Base-by-base conservation (phyloP, 2,797 vertebrate genomes). In the Acipenser transmontanus region DNA sequence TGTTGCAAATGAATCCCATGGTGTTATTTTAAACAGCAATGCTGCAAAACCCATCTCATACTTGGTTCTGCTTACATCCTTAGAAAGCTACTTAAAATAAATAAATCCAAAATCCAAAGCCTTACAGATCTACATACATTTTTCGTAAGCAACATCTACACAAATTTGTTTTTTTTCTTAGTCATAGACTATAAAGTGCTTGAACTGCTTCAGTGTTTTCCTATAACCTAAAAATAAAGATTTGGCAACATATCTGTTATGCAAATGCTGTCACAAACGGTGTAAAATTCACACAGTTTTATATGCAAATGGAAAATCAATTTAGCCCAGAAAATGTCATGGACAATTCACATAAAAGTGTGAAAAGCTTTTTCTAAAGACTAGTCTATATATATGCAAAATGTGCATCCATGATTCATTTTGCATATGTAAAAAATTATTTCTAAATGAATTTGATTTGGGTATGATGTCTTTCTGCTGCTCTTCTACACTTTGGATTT, bases 361-460 rank as follows among this genome's bases (percentile, higher is more conserved):
- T 81, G 80, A 82, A 79, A 79, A 84, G 86, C 86, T 82, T 84
- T 73, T 73, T 82, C 78, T 79, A 76, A 83, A 80, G 78, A 71
- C 82, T 70, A 71, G 80, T 73, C 81, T 79, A 78, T 79, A 81
- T 76, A 81, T 77, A 75, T 77, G 82, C 78, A 84, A 34, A 34
- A 81, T 82, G 79, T 78, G 79, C 84, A 70, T 85, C 83, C 78
- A 75, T 75, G 85, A 89, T 87, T 86, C 85, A 84, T 76, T 80
- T 80, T 84, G 81, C 80, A 74, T 76, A 81, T 70, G 73, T 77
- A 76, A 81, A 80, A 77, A 82, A 79, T 78, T 82, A 82, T 34
- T 75, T 78, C 74, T 72, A 87, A 91, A 90, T 88, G 78, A 88
- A 91, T 89, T 91, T 77, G 88, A 85, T 87, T 78, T 88, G 89